Evolutionary conservation across 2,888 invertebrate species (phyloP), one percentile per base, ranked within the genome.

Genomic region (Pemphredon lugubris): DNA sequence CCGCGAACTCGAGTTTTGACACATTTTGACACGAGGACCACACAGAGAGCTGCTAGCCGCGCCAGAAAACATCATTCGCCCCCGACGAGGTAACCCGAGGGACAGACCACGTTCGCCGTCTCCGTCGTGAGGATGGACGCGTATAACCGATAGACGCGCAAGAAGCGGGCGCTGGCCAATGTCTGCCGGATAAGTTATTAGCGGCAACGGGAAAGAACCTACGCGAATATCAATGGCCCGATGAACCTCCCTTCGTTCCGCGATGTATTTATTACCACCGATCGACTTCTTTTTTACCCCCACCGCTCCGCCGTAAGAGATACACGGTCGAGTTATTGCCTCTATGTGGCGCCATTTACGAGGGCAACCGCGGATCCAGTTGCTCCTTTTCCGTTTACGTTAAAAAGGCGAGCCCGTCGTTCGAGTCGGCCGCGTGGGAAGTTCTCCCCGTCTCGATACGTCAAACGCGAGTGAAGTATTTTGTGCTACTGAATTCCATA

Each of bases 1-100:
- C 73, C 74, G 70, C 77, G 84, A 87, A 88, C 87, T 87, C 84
- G 85, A 88, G 86, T 88, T 88, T 88, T 88, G 88, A 88, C 88
- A 88, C 88, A 88, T 88, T 88, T 88, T 88, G 88, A 88, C 88
- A 87, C 88, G 82, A 82, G 84, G 88, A 88, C 88, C 88, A 88
- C 88, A 88, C 88, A 88, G 84, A 79, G 80, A 77, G 88, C 64
- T 60, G 74, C 73, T 69, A 76, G 75, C 68, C 67, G 80, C 76
- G 82, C 72, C 84, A 86, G 85, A 88, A 88, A 81, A 87, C 81
- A 77, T 73, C 58, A 73, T 54, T 73, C 80, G 66, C 73, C 61
- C 55, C 57, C 48, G 69, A 45, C 32, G 51, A 55, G 65, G n/a
- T 40, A 59, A 48, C 47, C 18, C 47, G 69, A 67, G 68, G 65